Base-by-base conservation (phyloP, 2,797 vertebrate species). In the Centropyge bicolor region DNA sequence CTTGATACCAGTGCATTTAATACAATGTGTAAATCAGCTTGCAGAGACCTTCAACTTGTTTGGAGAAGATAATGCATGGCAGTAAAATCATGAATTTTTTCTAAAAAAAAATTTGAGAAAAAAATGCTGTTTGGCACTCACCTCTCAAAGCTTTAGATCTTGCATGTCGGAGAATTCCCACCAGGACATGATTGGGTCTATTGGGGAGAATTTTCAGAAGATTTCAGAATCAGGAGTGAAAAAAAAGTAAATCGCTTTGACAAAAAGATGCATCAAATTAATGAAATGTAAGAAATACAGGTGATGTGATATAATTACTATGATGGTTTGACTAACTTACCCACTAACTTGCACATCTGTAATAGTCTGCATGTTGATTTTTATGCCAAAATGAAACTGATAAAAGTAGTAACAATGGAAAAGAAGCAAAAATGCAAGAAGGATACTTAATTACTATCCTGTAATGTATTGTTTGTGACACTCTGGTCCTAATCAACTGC, bases 381-480 rank as follows among this genome's bases (percentile, higher is more conserved):
- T 22, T 5, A 60, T 60, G 36, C 7, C 35, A 45, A 56, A 12
- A 68, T 70, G 0, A 54, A 22, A 46, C 46, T 38, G 20, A 70
- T 49, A 4, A 8, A 31, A 20, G 8, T 14, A 46, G 41, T 38
- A 1, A 49, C 38, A 51, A 59, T 46, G 5, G 8, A 19, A 51
- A 36, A 57, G n/a, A 57, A 38, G 20, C 14, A 72, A 72, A 72
- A 59, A 31, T 51, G 51, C 2, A 56, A n/a, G 6, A 69, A 55
- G 48, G 19, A 17, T 48, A 4, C 22, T 13, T 24, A 7, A 5
- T 14, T 9, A 2, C 66, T 38, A 27, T 3, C 35, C n/a, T 16
- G 49, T 54, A 10, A 55, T 61, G 3, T 31, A 2, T 31, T 31
- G 27, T 31, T 31, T 31, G 27, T 31, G 27, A 31, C 27, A 31